phyloP scores from a whole-genome alignment of 1,140 invertebrate genomes.

The Brachionus paranguensis region DNA sequence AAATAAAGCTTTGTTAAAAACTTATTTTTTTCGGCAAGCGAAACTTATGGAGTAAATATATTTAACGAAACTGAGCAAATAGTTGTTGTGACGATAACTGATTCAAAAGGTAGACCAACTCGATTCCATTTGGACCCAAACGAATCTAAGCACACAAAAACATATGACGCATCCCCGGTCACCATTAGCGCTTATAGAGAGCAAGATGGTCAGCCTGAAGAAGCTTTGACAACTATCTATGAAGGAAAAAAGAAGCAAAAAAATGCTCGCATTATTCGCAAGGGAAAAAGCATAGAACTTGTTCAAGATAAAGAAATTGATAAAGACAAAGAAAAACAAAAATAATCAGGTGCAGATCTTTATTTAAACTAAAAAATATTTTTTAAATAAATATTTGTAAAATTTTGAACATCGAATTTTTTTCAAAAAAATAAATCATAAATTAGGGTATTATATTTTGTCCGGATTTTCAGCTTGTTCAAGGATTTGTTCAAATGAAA shows the following conservation, averaged over 20 bases:
- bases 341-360: background rate
- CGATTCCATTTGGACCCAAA: background rate
- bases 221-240: background rate
- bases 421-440: background rate
- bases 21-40: background rate
- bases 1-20: background rate
- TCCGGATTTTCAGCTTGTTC: constrained; percentile 9
- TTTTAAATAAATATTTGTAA: background rate
- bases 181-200: background rate
- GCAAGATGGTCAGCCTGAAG: background rate
- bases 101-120: constrained; percentile 16
- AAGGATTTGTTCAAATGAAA: constrained; percentile 39
- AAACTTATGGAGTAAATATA: background rate
- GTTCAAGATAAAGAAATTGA: background rate
- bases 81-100: background rate
- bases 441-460: background rate
- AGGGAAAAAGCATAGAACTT: background rate
- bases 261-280: background rate
- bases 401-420: background rate
- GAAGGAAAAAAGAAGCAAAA: constrained; percentile 15
- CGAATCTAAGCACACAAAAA: background rate
- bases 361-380: background rate
- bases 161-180: background rate
- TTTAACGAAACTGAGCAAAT: background rate
- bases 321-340: background rate